Percentiles rank a stretch among this genome's conserved stretches.
phyloP scores from a whole-genome alignment of 2,888 invertebrate genomes.

The Dorcus hopei region DNA sequence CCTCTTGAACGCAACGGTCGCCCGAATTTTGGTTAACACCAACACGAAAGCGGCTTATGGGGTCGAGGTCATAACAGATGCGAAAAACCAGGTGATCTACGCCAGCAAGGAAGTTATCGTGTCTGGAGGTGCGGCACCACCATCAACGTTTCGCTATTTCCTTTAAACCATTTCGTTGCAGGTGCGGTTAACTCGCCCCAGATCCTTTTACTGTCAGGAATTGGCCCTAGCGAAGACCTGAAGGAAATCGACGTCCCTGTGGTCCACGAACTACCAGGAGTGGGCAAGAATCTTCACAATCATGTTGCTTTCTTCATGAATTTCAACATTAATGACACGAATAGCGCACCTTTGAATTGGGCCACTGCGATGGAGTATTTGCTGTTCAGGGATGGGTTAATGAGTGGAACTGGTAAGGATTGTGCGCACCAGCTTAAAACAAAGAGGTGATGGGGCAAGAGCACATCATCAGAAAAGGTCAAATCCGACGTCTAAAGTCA shows the following conservation, averaged over 20 bases:
- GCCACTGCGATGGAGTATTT: constrained; percentile 89
- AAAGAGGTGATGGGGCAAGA: neutral
- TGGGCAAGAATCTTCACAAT: constrained; percentile 83
- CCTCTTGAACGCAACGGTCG: constrained; percentile 77
- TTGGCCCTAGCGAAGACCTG: constrained; percentile 75
- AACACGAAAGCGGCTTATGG: constrained; percentile 72
- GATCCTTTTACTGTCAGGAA: constrained; percentile 83
- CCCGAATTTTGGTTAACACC: constrained; percentile 72
- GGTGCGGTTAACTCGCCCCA: constrained; percentile 93
- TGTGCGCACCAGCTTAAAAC: neutral
- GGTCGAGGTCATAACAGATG: constrained; percentile 65
- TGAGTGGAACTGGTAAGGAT: constrained; percentile 79
- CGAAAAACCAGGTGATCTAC: constrained; percentile 57
- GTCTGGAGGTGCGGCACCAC: constrained; percentile 47
- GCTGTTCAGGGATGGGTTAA: constrained; percentile 81
- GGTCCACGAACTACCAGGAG: constrained; percentile 72
- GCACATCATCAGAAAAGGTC: neutral
- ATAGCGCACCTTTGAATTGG: constrained; percentile 85
- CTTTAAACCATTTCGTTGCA: constrained; percentile 17
- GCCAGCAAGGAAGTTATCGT: constrained; percentile 69
- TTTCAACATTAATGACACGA: constrained; percentile 80
- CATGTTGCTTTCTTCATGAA: constrained; percentile 78
- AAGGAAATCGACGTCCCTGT: constrained; percentile 59
- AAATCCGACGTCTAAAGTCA: neutral
- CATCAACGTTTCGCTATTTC: neutral